These are phyloP conservation scores for Pteruthius melanotis DNA, from an alignment of 2,113 vertebrate genomes.

Conservation along the genomic window DNA sequence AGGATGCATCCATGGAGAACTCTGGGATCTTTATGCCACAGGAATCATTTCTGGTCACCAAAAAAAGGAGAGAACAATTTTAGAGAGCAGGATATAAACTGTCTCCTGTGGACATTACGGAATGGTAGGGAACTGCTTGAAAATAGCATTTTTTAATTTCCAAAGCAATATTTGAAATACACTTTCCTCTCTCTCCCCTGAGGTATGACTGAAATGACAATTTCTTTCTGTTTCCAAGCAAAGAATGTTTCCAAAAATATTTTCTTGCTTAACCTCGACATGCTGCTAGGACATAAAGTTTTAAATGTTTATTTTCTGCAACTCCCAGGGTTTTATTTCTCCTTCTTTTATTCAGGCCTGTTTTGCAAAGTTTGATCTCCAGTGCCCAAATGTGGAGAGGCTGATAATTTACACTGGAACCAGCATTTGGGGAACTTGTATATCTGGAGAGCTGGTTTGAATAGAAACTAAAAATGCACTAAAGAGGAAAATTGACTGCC, in stretches of 20 bases:
- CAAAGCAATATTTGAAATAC: conserved; percentile 1
- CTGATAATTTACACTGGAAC: conserved; percentile 34
- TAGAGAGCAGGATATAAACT: background rate
- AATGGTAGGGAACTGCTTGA: background rate
- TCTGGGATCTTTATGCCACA: background rate
- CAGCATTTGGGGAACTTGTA: background rate
- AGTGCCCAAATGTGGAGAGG: conserved; percentile 19
- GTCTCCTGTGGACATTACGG: background rate
- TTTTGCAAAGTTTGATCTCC: background rate
- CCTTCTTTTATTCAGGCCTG: background rate
- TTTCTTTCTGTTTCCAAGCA: background rate
- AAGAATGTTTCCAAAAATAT: conserved; percentile 7
- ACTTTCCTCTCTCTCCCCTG: background rate
- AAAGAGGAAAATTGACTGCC: conserved; percentile 7
- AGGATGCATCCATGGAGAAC: background rate
- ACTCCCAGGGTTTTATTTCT: background rate
- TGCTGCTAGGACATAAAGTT: background rate
- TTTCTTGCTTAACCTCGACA: background rate
- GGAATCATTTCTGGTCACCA: background rate
- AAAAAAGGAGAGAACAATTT: background rate
- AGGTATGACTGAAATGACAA: background rate
- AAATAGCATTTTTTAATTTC: background rate
- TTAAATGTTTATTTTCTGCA: background rate
- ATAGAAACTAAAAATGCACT: conserved; percentile 10
- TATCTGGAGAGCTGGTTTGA: conserved; percentile 35